Evolutionary conservation across 2,888 invertebrate genomes (phyloP), one percentile per base, ranked within the genome.

Genomic region (Charanyca ferruginea): DNA sequence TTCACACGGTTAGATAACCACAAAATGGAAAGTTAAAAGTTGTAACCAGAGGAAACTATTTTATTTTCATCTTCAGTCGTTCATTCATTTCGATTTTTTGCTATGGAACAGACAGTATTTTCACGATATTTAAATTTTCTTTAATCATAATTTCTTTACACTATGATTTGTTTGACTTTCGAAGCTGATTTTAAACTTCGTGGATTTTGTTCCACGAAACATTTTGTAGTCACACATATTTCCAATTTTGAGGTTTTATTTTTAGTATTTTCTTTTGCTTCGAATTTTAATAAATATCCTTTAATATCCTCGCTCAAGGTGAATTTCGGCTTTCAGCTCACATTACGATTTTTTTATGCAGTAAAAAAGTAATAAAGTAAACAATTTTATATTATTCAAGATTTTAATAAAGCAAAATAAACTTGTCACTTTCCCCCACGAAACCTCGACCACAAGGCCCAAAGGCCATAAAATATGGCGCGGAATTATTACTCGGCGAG

Each of bases 361-460:
- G 1, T 11, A 32, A 11, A 32, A 32, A 32, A 32, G 9, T 9
- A 2, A 11, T 32, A 20, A 20, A 32, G 20, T 18, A 69, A 11
- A 28, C 16, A 23, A 13, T 9, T 38, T 32, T 9, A 35, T 22
- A 44, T 51, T n/a, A 32, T 22, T 25, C 51, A 60, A 49, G 60
- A 44, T 47, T n/a, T 63, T 62, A 68, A 52, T 52, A 61, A 35
- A 63, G 25, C 44, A 44, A 72, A 28, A 63, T 72, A 64, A 63
- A 44, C 35, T 63, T 72, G 42, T 49, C 53, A 42, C 25, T 66
- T 53, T 38, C 7, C 28, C 28, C 32, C 11, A 20, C 32, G 6
- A 41, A 25, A 51, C 25, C 16, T 23, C 7, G 16, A 8, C n/a
- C 49, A 25, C 9, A 38, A 23, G 38, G 38, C 53, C 20, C 69